Base-by-base conservation (phyloP, 2,797 vertebrate genomes). In the Pangasius sanitwongsei region DNA sequence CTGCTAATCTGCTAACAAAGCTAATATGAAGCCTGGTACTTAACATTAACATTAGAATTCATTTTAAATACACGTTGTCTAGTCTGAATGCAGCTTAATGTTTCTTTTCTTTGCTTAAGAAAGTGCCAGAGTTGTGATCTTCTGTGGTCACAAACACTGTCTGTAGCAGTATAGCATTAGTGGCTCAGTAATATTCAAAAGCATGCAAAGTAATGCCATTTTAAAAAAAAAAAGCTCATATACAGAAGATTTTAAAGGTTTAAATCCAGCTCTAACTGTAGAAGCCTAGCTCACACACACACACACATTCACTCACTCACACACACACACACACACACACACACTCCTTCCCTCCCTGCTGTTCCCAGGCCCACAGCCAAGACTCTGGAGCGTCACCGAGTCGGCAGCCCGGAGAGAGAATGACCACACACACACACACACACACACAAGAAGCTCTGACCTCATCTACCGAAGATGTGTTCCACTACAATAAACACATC, bases 381-480 rank as follows among this genome's bases (percentile, higher is more conserved):
- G 77, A 85, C 55, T 50, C 77, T 67, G 83, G 44, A 86, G 89
- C 78, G 89, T 83, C 89, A 88, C 69, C 12, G 84, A 82, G 83
- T 83, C 80, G 53, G 88, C 77, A 86, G 75, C 65, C 77, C 86
- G 67, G 37, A 72, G 63, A 86, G 75, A 55, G 31, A 61, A 83
- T 63, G 65, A 61, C n/a, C 28, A 87, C 31, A 90, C 48, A 86
- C 72, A 90, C 70, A 89, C 78, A 91, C 78, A 70, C 85, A 89
- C 87, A 90, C 28, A 87, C 28, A 89, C 44, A 85, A 55, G 87
- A 50, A 31, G 28, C 89, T 78, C 78, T 84, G 78, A 57, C 55
- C 44, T 82, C 20, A 55, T 67, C 48, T 55, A n/a, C 63, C 3
- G 23, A 69, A 81, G 63, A 77, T 55, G 48, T 87, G 37, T 20